A percentile compares a stretch with the other conserved stretches of the same genome.
These are phyloP conservation scores for Ptychodera flava DNA, from an alignment of 35 echinoderm and acorn worm genomes.

Conservation along the genomic window DNA sequence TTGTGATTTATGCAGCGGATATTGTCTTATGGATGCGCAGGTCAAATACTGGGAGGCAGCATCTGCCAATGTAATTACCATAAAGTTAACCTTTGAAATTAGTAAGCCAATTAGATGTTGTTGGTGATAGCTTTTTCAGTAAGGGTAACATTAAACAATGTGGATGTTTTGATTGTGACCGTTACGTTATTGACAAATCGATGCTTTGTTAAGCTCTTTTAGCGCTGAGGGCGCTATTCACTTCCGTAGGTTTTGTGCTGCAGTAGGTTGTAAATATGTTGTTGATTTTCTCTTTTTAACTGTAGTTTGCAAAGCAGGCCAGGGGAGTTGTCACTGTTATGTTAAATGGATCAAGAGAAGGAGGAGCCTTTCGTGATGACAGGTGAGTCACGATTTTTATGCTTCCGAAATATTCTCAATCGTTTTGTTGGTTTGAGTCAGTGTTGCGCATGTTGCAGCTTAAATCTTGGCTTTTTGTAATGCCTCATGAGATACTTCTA, in stretches of 20 bases:
- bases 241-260: no score
- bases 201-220: no score
- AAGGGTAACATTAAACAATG: no score
- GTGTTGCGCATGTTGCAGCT: background rate
- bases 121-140: background rate
- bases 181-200: no score
- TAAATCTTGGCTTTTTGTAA: background rate
- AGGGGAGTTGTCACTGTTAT: constrained; percentile 46
- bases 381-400: constrained; percentile 30
- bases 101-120: background rate
- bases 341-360: constrained; percentile 31
- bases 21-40: constrained; percentile 17
- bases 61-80: constrained; percentile 11
- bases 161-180: no score
- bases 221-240: no score
- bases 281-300: no score
- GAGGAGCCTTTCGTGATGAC: constrained; percentile 26
- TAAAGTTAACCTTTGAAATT: background rate
- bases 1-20: constrained; percentile 8
- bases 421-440: background rate
- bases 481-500: background rate
- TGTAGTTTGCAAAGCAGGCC: constrained; percentile 37
- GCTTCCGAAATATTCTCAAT: background rate
- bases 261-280: no score
- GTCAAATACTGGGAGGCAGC: constrained; percentile 32